Evolutionary conservation across 2,797 vertebrate genomes (phyloP), one percentile per base, ranked within the genome.

Genomic region (Sebastiscus tertius): DNA sequence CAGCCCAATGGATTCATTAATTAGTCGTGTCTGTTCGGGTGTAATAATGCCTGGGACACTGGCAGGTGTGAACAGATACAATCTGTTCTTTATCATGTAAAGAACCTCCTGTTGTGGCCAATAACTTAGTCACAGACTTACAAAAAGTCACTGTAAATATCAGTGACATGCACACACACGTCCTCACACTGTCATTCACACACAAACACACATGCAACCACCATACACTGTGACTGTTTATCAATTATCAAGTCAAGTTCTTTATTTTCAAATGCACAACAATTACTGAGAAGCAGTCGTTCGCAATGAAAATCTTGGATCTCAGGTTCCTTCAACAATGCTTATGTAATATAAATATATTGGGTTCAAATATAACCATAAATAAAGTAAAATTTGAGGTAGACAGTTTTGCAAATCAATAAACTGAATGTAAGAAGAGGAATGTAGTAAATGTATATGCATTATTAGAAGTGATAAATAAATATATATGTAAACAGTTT

Each of bases 11-110:
- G 1, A 67, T 80, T 82, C 20, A 84, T 74, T 86, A 89, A 87
- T 85, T 88, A 88, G 36, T 62, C 11, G 4, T 77, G 73, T 66
- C 59, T 77, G 55, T 69, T 83, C 73, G 73, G 68, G 74, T 88
- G 81, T 76, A 86, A 82, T 79, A 78, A 85, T 73, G 49, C 66
- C 59, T 56, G 22, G 33, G 81, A 81, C 74, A 67, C 69, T 70
- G 74, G 73, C 75, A 89, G 82, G 78, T 79, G 80, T 84, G 81
- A 89, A 85, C 72, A 89, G 66, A 82, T 81, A 79, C 87, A 88
- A 78, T 85, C 72, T 90, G 70, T 87, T 84, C 77, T 88, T 88
- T 76, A 86, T 55, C 83, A 85, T 81, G 70, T 83, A 74, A 85
- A 86, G 83, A 87, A 84, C 85, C 72, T 85, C 63, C 84, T 81